Evolutionary conservation across 2,797 vertebrate species (phyloP).

Genomic region (Onychomys arenicola): DNA sequence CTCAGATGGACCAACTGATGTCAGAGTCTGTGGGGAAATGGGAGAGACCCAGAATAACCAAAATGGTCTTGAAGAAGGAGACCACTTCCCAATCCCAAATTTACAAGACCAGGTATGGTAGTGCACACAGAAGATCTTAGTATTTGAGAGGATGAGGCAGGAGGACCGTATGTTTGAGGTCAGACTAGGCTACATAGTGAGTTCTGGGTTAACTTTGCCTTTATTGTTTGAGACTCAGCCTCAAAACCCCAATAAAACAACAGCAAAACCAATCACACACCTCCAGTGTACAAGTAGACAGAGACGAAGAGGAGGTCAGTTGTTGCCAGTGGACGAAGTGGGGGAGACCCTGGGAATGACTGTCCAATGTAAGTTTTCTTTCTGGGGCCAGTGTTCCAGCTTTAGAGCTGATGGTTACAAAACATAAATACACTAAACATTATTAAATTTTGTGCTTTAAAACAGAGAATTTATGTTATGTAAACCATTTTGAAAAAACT

Average conservation of each 20-base stretch:
- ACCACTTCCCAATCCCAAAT: not conserved
- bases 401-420: not conserved
- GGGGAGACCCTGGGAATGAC: not conserved
- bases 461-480: not conserved
- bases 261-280: not conserved
- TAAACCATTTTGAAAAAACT: slow-evolving; percentile 3
- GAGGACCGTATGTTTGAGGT: not conserved
- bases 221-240: not conserved
- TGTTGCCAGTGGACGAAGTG: not conserved
- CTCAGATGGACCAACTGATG: not conserved
- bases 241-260: not conserved
- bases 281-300: no score
- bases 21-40: not conserved
- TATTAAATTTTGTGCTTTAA: not conserved
- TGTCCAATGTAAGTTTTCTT: not conserved
- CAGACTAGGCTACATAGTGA: no score
- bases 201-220: not conserved
- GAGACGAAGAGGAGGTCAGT: not conserved
- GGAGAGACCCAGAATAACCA: not conserved
- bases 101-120: not conserved
- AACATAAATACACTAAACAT: not conserved
- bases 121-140: not conserved
- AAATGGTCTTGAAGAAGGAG: slow-evolving; percentile 10
- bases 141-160: not conserved
- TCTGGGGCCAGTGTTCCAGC: not conserved